phyloP scores from a whole-genome alignment of 2,113 vertebrate genomes.

The Tetrax tetrax region DNA sequence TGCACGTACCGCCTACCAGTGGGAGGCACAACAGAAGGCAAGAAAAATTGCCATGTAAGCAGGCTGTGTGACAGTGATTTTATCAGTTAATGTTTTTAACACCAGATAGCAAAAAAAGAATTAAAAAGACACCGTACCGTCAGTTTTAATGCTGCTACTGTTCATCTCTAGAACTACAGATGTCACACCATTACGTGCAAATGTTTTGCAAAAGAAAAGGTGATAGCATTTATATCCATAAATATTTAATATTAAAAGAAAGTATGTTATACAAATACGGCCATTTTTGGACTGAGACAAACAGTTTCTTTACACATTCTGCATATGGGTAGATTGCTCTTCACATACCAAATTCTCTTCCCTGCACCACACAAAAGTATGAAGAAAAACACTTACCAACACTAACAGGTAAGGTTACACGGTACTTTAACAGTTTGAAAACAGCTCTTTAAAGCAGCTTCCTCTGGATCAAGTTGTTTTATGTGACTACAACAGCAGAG shows the following conservation, averaged over 20 bases:
- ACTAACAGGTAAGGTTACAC: rapidly evolving
- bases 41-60: background rate
- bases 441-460: background rate
- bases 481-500: background rate
- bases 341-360: background rate
- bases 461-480: background rate
- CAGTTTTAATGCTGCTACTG: background rate
- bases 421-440: background rate
- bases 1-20: background rate
- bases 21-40: background rate
- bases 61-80: background rate
- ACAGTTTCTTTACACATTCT: background rate
- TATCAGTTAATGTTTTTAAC: background rate
- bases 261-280: background rate
- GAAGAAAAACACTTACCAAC: background rate
- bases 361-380: background rate
- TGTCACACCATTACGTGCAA: background rate
- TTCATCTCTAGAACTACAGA: background rate
- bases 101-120: background rate
- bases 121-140: background rate
- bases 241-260: background rate
- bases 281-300: background rate
- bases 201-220: background rate
- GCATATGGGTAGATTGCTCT: background rate
- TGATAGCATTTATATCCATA: background rate